These are phyloP conservation scores for Apamea crenata DNA, from an alignment of 2,888 invertebrate genomes.

Conservation along the genomic window DNA sequence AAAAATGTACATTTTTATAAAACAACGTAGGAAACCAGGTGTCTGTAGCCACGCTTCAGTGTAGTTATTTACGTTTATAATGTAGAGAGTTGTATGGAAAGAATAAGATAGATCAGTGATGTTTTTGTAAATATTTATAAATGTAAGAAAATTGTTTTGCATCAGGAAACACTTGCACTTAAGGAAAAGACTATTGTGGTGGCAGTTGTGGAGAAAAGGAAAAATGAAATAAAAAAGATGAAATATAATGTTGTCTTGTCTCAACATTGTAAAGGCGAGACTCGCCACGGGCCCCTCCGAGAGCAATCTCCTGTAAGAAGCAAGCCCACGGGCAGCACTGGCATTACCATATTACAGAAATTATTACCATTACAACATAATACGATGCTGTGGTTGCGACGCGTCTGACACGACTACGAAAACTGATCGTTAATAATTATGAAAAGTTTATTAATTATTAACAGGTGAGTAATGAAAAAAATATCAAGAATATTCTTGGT, in stretches of 20 bases:
- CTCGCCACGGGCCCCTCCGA: slow-evolving; percentile 72
- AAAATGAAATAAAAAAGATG: background rate
- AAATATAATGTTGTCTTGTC: slow-evolving; percentile 63
- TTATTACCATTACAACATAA: slow-evolving; percentile 82
- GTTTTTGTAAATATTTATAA: slow-evolving; percentile 12
- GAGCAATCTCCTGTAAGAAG: slow-evolving; percentile 77
- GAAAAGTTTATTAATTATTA: background rate
- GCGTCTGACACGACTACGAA: slow-evolving; percentile 50
- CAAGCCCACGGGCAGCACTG: slow-evolving; percentile 72
- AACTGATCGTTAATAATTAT: slow-evolving; percentile 33
- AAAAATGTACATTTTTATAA: slow-evolving; percentile 68
- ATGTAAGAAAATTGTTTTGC: background rate
- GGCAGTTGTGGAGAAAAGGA: background rate
- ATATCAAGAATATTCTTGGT: background rate
- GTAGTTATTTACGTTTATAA: slow-evolving; percentile 47
- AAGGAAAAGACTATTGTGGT: slow-evolving; percentile 10
- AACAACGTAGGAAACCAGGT: slow-evolving; percentile 62
- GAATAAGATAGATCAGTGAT: background rate
- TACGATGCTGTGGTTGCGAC: slow-evolving; percentile 64
- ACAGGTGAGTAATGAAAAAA: background rate
- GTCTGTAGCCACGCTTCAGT: slow-evolving; percentile 49
- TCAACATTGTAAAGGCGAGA: slow-evolving; percentile 57
- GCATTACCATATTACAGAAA: slow-evolving; percentile 84
- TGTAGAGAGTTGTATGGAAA: background rate
- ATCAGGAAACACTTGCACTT: background rate